Evolutionary conservation across 2,113 vertebrate species (phyloP).

Genomic region (Xiphophorus maculatus): DNA sequence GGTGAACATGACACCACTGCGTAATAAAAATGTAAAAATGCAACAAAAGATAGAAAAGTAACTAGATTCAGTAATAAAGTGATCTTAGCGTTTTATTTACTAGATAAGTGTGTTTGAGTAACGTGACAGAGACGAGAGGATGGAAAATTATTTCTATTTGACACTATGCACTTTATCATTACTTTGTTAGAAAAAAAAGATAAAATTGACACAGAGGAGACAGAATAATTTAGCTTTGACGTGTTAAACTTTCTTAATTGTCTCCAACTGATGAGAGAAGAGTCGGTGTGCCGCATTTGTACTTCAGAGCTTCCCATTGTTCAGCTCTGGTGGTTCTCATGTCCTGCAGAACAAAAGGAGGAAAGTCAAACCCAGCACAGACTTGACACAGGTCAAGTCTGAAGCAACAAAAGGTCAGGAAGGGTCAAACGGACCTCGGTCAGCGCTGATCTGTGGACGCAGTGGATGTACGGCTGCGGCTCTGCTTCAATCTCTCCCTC

Average conservation of each 20-base stretch:
- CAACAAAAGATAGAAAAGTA: not conserved
- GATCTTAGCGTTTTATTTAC: not conserved
- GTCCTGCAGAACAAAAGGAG: constrained; percentile 52
- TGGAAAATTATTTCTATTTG: not conserved
- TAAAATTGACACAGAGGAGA: not conserved
- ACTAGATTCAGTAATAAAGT: not conserved
- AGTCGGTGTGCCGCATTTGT: constrained; percentile 66
- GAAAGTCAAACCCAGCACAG: not conserved
- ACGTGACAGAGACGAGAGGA: not conserved
- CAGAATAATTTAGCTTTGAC: not conserved
- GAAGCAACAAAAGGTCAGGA: not conserved
- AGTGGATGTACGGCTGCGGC: constrained; percentile 76
- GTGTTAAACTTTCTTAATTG: constrained; percentile 6
- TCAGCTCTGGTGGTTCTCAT: constrained; percentile 51
- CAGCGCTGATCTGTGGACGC: constrained; percentile 69
- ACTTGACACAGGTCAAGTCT: not conserved
- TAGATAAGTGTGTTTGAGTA: not conserved
- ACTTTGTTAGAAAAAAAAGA: not conserved
- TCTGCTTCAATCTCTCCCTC: constrained; percentile 60
- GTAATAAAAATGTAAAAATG: not conserved
- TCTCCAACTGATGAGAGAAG: constrained; percentile 49
- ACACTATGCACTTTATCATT: not conserved
- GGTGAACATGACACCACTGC: too few relatives aligned
- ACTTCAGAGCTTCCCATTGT: constrained; percentile 65
- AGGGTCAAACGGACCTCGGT: constrained; percentile 64